A percentile compares a stretch with the other conserved stretches of the same genome.
phyloP scores from a whole-genome alignment of 2,797 vertebrate species.

The Threskiornis aethiopicus region DNA sequence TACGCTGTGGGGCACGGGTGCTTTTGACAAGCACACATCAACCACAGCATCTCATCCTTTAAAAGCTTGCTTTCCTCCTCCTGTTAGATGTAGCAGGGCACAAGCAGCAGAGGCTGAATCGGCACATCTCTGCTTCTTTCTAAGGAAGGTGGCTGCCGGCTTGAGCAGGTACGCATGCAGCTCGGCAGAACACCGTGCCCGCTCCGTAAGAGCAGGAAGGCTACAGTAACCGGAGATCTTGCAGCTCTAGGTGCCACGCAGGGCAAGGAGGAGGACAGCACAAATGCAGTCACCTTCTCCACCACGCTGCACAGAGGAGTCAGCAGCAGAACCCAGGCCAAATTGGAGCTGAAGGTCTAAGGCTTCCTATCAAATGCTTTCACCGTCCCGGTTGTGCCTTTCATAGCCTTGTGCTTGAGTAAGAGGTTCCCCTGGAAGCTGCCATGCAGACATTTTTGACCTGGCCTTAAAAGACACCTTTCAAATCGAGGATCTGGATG shows the following conservation, averaged over 20 bases:
- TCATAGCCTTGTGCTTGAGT: not conserved
- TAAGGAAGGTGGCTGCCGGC: not conserved
- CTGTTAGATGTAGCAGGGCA: not conserved
- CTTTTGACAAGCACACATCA: not conserved
- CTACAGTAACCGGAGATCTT: not conserved
- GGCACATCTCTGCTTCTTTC: not conserved
- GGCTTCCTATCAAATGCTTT: not conserved
- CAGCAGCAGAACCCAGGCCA: not conserved
- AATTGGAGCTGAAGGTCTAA: not conserved
- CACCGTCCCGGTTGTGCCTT: constrained; percentile 4
- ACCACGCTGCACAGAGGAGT: not conserved
- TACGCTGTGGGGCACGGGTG: not conserved
- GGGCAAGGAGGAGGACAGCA: not conserved
- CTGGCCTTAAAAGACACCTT: constrained; percentile 5
- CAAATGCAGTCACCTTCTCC: not conserved
- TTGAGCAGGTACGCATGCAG: not conserved
- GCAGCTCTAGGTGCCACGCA: not conserved
- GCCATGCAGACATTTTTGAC: not conserved
- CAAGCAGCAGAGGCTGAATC: not conserved
- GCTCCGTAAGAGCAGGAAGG: not conserved
- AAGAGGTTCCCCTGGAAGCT: not conserved
- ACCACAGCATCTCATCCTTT: not conserved
- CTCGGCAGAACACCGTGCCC: not conserved
- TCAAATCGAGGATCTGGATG: not conserved
- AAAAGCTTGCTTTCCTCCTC: not conserved